Evolutionary conservation across 64 coral and sea anemone species (phyloP).

Genomic region (Orbicella faveolata): DNA sequence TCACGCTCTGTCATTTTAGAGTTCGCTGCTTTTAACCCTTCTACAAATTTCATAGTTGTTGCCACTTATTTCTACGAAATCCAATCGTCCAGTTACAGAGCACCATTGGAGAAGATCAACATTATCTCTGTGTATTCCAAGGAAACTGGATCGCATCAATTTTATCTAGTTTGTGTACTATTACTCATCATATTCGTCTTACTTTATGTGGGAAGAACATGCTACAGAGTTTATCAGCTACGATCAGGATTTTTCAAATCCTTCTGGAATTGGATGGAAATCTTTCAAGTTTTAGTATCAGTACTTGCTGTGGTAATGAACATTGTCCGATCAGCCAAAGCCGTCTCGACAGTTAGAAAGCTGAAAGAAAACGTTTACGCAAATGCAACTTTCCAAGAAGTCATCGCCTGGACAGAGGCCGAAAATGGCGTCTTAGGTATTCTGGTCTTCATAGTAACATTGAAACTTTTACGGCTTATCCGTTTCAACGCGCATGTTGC

Average conservation of each 20-base stretch:
- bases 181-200: slow-evolving; percentile 16
- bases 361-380: slow-evolving; percentile 25
- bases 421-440: slow-evolving; percentile 18
- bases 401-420: neutral
- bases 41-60: slow-evolving; percentile 15
- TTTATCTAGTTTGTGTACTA: slow-evolving; percentile 41
- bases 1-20: slow-evolving; percentile 27
- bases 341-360: neutral
- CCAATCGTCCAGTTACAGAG: neutral
- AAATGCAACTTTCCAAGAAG: neutral
- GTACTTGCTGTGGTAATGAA: neutral
- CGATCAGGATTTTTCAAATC: slow-evolving; percentile 7
- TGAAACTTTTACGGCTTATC: neutral
- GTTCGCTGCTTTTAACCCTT: slow-evolving; percentile 18
- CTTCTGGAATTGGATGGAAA: slow-evolving; percentile 48
- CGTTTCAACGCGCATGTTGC: slow-evolving; percentile 18
- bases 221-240: slow-evolving; percentile 8
- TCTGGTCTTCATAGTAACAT: slow-evolving; percentile 24
- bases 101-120: slow-evolving; percentile 5
- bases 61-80: slow-evolving; percentile 37
- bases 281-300: slow-evolving; percentile 19
- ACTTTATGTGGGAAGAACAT: slow-evolving; percentile 1
- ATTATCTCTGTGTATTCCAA: slow-evolving; percentile 24
- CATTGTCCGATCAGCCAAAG: neutral
- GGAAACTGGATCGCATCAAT: slow-evolving; percentile 10